Evolutionary conservation across 1,140 invertebrate genomes (phyloP).

Genomic region (Acyrthosiphon pisum): DNA sequence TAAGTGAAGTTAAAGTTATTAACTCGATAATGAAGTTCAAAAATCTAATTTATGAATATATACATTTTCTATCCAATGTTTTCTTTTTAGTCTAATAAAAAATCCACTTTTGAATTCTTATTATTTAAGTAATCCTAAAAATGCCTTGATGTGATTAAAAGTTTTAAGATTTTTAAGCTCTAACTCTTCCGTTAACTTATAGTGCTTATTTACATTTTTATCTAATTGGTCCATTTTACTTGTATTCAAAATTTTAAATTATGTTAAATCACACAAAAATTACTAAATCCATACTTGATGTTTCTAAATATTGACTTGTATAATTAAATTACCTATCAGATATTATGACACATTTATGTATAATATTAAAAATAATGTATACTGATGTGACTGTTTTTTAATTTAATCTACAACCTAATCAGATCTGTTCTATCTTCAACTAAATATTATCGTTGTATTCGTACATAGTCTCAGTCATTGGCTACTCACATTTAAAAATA

Average conservation of each 20-base stretch:
- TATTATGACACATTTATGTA: too few relatives aligned
- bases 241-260: background rate
- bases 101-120: background rate
- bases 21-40: background rate
- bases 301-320: too few relatives aligned
- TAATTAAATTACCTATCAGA: too few relatives aligned
- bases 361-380: too few relatives aligned
- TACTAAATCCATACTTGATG: too few relatives aligned
- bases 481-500: too few relatives aligned
- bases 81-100: background rate
- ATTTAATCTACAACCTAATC: too few relatives aligned
- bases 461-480: too few relatives aligned
- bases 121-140: background rate
- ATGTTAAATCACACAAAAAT: too few relatives aligned
- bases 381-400: too few relatives aligned
- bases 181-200: background rate
- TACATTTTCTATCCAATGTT: background rate
- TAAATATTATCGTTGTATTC: too few relatives aligned
- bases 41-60: background rate
- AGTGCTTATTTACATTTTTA: background rate
- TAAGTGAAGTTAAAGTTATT: background rate
- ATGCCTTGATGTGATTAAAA: background rate
- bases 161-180: background rate
- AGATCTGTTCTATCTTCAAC: too few relatives aligned
- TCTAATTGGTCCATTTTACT: background rate